Base-by-base conservation (phyloP, 1,140 invertebrate genomes). In the Physella acuta region DNA sequence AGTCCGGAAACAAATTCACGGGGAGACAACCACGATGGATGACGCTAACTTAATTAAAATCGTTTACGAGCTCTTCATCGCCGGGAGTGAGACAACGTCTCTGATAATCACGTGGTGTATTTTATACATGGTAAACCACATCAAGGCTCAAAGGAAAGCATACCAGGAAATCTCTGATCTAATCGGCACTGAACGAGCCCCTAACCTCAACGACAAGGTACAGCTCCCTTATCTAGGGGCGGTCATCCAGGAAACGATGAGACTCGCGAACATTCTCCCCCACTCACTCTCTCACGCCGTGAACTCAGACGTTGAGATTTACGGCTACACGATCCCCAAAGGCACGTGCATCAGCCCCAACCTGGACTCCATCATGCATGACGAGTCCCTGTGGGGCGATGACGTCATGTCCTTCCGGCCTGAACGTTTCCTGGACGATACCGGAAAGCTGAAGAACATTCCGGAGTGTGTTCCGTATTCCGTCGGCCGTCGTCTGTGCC, bases 101-200 rank as follows among this genome's bases (percentile, higher is more conserved):
- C 72, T 71, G 14, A 62, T 74, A 1, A 61, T 78, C 26, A 51
- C 39, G 4, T 78, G 95, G 95, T 92, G 92, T 75, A 83, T 95
- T n/a, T 84, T 97, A 3, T 92, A 91, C 73, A 89, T 96, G 87
- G 91, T 92, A 0, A 80, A 88, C 20, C 82, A 93, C 85, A 90
- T 89, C 14, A 85, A 90, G 2, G 88, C 91, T 0, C 93, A 94
- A 79, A 87, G 86, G 26, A 89, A 89, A 16, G 91, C 96, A 0
- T 92, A 94, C 83, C 90, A 93, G 61, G 95, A 98, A 83, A 85
- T 97, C 28, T 93, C 95, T 73, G 39, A 68, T 63, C 91, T 95
- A 0, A 89, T 97, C 17, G 94, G 94, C 31, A 88, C 89, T 31
- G 59, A 76, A 5, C 88, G 93, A 26, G 84, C 93, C 76, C 94